These are phyloP conservation scores for Monomorium pharaonis DNA, from an alignment of 1,140 invertebrate genomes.

Conservation along the genomic window DNA sequence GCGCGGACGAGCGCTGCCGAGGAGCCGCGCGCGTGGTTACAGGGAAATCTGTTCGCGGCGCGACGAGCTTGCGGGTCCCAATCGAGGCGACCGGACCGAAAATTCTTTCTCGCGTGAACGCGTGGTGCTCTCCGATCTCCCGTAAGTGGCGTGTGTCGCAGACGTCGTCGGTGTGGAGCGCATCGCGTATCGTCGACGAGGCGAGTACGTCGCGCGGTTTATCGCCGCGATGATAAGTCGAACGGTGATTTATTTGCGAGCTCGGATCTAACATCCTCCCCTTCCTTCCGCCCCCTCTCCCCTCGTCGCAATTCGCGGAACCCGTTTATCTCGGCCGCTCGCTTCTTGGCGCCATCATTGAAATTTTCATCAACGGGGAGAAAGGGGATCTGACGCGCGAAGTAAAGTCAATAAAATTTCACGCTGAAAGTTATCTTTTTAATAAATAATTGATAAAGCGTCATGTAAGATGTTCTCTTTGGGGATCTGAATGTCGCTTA, in stretches of 20 bases:
- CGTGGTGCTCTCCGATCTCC: neutral
- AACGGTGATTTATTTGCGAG: constrained; percentile 8
- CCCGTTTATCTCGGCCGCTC: neutral
- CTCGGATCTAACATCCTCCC: neutral
- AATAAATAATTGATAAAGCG: neutral
- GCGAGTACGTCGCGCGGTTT: neutral
- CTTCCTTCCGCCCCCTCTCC: neutral
- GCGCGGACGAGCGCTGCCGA: constrained; percentile 41
- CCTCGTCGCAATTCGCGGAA: neutral
- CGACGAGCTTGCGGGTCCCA: constrained; percentile 46
- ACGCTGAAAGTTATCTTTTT: neutral
- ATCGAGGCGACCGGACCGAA: neutral
- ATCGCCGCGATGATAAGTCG: neutral
- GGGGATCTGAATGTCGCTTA: neutral
- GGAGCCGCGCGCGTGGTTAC: constrained; percentile 39
- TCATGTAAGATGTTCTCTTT: neutral
- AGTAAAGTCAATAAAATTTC: neutral
- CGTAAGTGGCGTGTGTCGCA: neutral
- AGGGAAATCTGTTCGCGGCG: constrained; percentile 28
- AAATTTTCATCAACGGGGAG: neutral
- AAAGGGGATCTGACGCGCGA: neutral
- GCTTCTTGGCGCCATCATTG: neutral
- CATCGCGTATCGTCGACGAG: neutral
- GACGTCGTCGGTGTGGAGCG: too few species aligned
- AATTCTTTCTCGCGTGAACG: too few species aligned